Base-by-base conservation (phyloP, 1,140 invertebrate genomes). In the Anastrepha ludens region DNA sequence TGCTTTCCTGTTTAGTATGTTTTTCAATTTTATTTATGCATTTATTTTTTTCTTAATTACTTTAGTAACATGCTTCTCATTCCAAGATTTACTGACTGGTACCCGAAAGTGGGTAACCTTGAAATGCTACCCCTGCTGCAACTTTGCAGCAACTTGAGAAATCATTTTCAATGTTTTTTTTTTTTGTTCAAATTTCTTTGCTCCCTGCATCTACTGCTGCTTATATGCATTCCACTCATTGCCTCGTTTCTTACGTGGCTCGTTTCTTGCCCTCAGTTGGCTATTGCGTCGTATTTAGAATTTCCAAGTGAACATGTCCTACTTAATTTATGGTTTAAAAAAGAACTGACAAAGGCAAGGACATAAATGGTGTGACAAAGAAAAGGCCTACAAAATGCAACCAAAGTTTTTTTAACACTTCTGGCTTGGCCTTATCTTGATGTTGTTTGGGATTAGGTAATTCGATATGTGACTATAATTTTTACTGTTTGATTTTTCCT, bases 21-120 rank as follows among this genome's bases (percentile, higher is more conserved):
- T 62, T n/a, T 62, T 62, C 13, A 4, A 55, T 81, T 81, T 81
- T 81, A 47, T 74, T 55, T 20, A 13, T 20, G 6, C 20, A 13
- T 44, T 5, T 70, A 44, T 70, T 81, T 8, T 81, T 50, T 11
- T 81, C 17, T 11, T 9, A 4, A 39, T 67, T 67, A 41, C 64
- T 67, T 67, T 67, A 20, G 62, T 39, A n/a, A n/a, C n/a, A 29
- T 29, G 65, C 17, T 17, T 15, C 65, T 17, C 15, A 29, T 67
- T 41, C 65, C 65, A 67, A 20, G 13, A 74, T 41, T 47, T 74
- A 13, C 29, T 47, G 39, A 29, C 15, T 74, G 70, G 11, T 15
- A 50, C 70, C 17, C 29, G 47, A 55, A 81, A 55, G 47, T 81
- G 74, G 74, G 74, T 81, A 81, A 55, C 74, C 74, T 81, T 81